These are phyloP conservation scores for Tanytarsus gracilentus DNA, from an alignment of 2,888 invertebrate genomes.

Conservation along the genomic window DNA sequence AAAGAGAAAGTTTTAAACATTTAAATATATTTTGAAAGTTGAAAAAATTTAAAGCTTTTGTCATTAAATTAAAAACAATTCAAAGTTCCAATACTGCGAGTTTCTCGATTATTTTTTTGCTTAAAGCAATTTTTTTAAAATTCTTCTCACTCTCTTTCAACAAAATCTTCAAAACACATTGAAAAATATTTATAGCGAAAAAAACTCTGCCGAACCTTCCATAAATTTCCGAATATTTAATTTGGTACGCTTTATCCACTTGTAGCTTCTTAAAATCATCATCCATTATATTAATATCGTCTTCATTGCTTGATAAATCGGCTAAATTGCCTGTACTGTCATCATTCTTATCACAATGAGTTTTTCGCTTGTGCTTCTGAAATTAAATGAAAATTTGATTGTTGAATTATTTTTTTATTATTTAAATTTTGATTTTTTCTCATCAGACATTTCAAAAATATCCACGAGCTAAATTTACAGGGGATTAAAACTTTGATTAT, in stretches of 20 bases:
- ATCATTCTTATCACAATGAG: conserved; percentile 29
- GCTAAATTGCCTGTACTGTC: conserved; percentile 29
- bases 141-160: too few species aligned
- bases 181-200: neutral
- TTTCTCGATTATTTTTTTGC: too few species aligned
- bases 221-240: conserved; percentile 27
- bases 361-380: conserved; percentile 26
- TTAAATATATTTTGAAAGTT: too few species aligned
- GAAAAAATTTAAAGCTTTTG: too few species aligned
- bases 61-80: too few species aligned
- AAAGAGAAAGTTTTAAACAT: too few species aligned
- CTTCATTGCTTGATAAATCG: conserved; percentile 27
- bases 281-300: conserved; percentile 28
- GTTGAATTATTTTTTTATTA: neutral
- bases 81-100: too few species aligned
- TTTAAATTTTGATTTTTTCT: neutral
- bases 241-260: conserved; percentile 26
- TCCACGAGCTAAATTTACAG: too few species aligned
- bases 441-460: too few species aligned
- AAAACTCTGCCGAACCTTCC: conserved; percentile 23
- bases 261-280: conserved; percentile 27
- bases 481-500: too few species aligned
- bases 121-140: neutral
- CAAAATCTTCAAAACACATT: too few species aligned
- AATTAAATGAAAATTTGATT: too few species aligned